A percentile compares a stretch with the other conserved stretches of the same genome.
phyloP scores from a whole-genome alignment of 2,113 vertebrate genomes.

The Nothoprocta perdicaria region DNA sequence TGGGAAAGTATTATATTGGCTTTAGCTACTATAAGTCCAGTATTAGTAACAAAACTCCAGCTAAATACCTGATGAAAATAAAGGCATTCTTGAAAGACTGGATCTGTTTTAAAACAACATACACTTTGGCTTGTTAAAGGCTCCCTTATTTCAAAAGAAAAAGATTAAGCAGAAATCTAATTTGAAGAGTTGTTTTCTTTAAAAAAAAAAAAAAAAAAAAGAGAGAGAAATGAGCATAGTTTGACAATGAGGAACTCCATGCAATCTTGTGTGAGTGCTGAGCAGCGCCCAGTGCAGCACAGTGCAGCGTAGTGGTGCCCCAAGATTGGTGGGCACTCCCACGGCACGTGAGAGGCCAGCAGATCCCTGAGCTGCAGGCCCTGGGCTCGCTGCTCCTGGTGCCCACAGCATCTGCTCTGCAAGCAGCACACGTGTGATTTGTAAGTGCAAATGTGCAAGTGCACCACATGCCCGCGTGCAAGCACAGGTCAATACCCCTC shows the following conservation, averaged over 20 bases:
- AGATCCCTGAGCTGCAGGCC: too few species aligned
- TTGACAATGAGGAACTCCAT: constrained; percentile 4
- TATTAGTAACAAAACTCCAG: constrained; percentile 71
- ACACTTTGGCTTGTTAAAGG: constrained; percentile 21
- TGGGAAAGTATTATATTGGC: constrained; percentile 63
- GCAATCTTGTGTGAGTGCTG: neutral
- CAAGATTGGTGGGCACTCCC: too few species aligned
- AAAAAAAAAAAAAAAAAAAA: neutral
- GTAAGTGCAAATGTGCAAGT: rapidly evolving
- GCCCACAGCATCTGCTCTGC: neutral
- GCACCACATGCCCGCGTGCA: rapidly evolving
- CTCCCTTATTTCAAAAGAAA: constrained; percentile 39
- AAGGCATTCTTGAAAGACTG: constrained; percentile 19
- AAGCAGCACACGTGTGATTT: neutral
- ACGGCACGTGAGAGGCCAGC: too few species aligned
- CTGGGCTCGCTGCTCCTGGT: too few species aligned
- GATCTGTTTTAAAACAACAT: constrained; percentile 39
- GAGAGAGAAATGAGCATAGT: neutral
- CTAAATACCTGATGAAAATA: constrained; percentile 54
- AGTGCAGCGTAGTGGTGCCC: too few species aligned
- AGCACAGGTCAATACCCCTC: rapidly evolving
- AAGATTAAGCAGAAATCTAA: constrained; percentile 31
- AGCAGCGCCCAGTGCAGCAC: neutral
- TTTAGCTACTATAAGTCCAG: constrained; percentile 59
- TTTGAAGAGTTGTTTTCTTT: neutral